Evolutionary conservation across 2,797 vertebrate species (phyloP), one percentile per base, ranked within the genome.

Genomic region (Bufotes viridis): DNA sequence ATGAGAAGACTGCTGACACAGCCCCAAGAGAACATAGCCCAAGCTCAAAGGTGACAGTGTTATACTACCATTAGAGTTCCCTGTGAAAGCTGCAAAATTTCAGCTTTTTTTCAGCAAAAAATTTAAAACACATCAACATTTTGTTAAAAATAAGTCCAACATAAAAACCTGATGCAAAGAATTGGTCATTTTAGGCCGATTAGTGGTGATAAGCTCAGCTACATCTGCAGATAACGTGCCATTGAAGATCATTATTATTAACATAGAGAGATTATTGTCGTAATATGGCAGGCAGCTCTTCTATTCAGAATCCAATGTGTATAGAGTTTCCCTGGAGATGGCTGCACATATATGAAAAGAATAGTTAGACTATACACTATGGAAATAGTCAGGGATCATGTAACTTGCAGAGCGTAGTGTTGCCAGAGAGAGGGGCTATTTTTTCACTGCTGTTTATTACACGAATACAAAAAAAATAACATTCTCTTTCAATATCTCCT

Each of bases 391-490:
- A 63, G 57, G 83, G 70, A 85, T 85, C 83, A 53, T 76, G 17
- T 85, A 76, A 78, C 72, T 26, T 76, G 72, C n/a, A 76, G 81
- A 82, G 61, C 15, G 29, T n/a, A 18, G 53, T 60, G 82, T 75
- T 22, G 18, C 82, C 75, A 67, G 58, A 65, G 58, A 63, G 11
- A 26, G 70, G 72, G 58, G 34, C 34, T 74, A 61, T 75, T 84
- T 75, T 75, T 61, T 60, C 72, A 22, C 26, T 51, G 53, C 82
- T 85, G 83, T 85, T 85, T 85, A 76, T 76, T 61, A 74, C 69
- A 63, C 26, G 22, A 49, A 76, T 76, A 75, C 82, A 63, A 63
- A 85, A 26, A 85, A 26, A 58, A 76, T 78, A 85, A 85, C 72
- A 85, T 61, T 85, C 42, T 1, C 58, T 14, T 78, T 76, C 57